A percentile compares a stretch with the other conserved stretches of the same genome.
Evolutionary conservation across 2,888 invertebrate genomes (phyloP).

Genomic region (Cephus rjabovi): DNA sequence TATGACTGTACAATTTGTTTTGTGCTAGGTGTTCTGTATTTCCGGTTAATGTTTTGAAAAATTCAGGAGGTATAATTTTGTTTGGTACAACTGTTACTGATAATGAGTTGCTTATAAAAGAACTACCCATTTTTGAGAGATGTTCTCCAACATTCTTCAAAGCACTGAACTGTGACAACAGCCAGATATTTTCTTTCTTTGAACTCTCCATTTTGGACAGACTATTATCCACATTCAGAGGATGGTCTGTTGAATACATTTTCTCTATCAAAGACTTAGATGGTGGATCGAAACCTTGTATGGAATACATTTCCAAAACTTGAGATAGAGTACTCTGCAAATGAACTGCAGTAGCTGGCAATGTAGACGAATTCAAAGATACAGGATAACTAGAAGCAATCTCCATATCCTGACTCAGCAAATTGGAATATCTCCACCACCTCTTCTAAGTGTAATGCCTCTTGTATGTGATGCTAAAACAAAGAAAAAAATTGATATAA

Average conservation of each 20-base stretch:
- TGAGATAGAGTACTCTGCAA: slow-evolving; percentile 5
- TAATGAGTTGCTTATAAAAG: slow-evolving; percentile 42
- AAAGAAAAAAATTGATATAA: background rate
- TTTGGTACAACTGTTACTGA: slow-evolving; percentile 52
- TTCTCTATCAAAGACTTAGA: slow-evolving; percentile 14
- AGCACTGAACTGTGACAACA: slow-evolving; percentile 37
- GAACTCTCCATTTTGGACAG: slow-evolving; percentile 21
- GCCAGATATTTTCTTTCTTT: slow-evolving; percentile 34
- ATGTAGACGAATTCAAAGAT: slow-evolving; percentile 19
- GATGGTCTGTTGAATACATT: slow-evolving; percentile 31
- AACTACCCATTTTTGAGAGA: slow-evolving; percentile 37
- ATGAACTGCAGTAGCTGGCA: slow-evolving; percentile 5
- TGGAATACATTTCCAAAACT: slow-evolving; percentile 29
- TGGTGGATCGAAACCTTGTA: slow-evolving; percentile 15
- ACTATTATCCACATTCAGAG: slow-evolving; percentile 19
- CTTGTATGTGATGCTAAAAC: slow-evolving; percentile 31
- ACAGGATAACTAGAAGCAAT: slow-evolving; percentile 26
- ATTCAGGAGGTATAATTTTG: slow-evolving; percentile 43
- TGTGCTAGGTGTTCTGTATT: slow-evolving; percentile 29
- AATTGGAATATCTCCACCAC: slow-evolving; percentile 18
- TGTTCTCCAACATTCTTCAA: slow-evolving; percentile 39
- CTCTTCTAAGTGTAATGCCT: slow-evolving; percentile 30
- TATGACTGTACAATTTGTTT: slow-evolving; percentile 12
- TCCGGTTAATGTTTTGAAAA: slow-evolving; percentile 41
- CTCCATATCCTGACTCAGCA: slow-evolving; percentile 41